These are phyloP conservation scores for Diplodus puntazzo DNA, from an alignment of 2,797 vertebrate species.

Conservation along the genomic window DNA sequence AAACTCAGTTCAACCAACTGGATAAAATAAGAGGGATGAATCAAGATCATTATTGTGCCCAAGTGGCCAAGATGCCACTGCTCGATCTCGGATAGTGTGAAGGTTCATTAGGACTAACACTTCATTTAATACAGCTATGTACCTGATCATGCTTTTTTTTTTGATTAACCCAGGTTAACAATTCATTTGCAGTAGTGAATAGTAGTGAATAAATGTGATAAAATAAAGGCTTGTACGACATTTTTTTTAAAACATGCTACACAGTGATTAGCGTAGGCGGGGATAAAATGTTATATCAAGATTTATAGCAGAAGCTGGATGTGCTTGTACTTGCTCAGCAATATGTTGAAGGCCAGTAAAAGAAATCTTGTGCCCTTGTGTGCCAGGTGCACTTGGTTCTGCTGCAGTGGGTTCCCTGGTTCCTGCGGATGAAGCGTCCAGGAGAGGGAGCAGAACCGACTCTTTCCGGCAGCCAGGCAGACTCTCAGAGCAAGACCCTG, in stretches of 20 bases:
- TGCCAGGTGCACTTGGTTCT: slow-evolving; percentile 84
- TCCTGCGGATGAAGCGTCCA: slow-evolving; percentile 87
- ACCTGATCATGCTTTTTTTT: background rate
- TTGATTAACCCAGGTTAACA: slow-evolving; percentile 1
- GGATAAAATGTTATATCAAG: background rate
- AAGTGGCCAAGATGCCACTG: background rate
- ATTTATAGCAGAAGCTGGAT: background rate
- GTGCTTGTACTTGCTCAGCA: background rate
- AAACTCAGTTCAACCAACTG: too few species aligned
- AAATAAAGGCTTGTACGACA: slow-evolving; percentile 10
- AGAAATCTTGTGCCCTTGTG: slow-evolving; percentile 11
- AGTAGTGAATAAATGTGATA: background rate
- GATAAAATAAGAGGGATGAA: too few species aligned
- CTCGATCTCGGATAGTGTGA: background rate
- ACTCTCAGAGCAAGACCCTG: slow-evolving; percentile 77
- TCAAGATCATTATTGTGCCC: background rate
- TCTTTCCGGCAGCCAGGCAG: slow-evolving; percentile 77
- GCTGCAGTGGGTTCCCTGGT: slow-evolving; percentile 89
- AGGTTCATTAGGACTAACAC: background rate
- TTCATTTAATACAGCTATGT: background rate
- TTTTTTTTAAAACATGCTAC: background rate
- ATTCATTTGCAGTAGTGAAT: background rate
- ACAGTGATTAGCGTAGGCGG: background rate
- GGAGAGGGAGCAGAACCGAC: slow-evolving; percentile 77
- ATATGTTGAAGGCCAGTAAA: background rate